phyloP scores from a whole-genome alignment of 1,140 invertebrate species.

The Dreissena polymorpha region DNA sequence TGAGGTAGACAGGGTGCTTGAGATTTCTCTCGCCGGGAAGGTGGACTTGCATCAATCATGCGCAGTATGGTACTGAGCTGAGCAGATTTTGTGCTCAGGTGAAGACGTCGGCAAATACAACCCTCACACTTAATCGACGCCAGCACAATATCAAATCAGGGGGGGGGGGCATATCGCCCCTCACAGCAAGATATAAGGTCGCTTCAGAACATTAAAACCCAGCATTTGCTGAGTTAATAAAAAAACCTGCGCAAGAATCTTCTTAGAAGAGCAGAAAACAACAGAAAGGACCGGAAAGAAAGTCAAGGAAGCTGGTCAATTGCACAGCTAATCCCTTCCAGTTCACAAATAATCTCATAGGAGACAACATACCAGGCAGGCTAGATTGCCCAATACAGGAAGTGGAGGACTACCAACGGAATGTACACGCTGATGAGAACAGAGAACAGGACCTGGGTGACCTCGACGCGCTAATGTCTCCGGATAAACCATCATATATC shows the following conservation, averaged over 20 bases:
- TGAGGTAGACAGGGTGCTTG: neutral
- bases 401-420: no score
- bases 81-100: constrained; percentile 12
- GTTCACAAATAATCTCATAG: neutral
- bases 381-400: no score
- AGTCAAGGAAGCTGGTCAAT: neutral
- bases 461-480: no score
- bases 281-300: neutral
- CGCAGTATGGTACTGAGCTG: neutral
- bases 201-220: constrained; percentile 4
- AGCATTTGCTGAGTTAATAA: neutral
- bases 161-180: neutral
- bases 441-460: no score
- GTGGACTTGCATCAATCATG: constrained; percentile 16
- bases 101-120: no score
- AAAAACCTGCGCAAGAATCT: neutral
- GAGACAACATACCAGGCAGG: no score
- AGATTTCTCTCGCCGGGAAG: neutral
- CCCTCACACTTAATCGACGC: neutral
- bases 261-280: constrained; percentile 14
- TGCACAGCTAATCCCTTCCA: neutral
- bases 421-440: no score
- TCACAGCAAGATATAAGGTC: neutral
- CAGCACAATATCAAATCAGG: neutral
- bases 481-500: no score